A percentile compares a stretch with the other conserved stretches of the same genome.
Evolutionary conservation across 2,113 vertebrate species (phyloP).

Genomic region (Nyctereutes procyonoides): DNA sequence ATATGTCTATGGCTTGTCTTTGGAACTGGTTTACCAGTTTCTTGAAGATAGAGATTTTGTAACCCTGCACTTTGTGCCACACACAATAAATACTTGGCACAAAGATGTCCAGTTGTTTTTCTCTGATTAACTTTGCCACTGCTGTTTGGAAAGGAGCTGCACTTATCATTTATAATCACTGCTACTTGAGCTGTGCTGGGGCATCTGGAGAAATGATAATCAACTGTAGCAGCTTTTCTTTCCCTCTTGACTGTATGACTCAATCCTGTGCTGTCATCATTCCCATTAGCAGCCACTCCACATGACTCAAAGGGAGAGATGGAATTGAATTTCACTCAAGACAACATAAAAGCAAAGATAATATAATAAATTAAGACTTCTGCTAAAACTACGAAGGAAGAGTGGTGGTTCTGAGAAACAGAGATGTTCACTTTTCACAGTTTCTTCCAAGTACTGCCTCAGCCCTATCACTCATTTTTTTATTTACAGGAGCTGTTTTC

Average conservation of each 20-base stretch:
- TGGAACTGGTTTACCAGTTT: neutral
- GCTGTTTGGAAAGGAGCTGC: neutral
- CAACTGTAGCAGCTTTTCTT: neutral
- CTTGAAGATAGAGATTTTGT: neutral
- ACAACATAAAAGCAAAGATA: conserved; percentile 14
- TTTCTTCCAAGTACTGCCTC: neutral
- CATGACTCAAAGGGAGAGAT: conserved; percentile 54
- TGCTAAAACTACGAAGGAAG: neutral
- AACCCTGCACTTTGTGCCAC: too few relatives aligned
- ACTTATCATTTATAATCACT: neutral
- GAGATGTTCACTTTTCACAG: neutral
- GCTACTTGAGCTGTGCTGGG: neutral
- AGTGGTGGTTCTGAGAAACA: neutral
- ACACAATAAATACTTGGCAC: neutral
- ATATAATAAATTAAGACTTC: conserved; percentile 3
- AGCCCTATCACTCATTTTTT: neutral
- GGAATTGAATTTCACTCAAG: conserved; percentile 32
- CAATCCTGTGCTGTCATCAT: conserved; percentile 29
- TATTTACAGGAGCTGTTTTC: conserved; percentile 6
- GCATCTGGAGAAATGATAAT: conserved; percentile 54
- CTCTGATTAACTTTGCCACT: neutral
- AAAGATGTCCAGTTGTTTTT: neutral
- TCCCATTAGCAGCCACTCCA: conserved; percentile 28
- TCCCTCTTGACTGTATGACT: conserved; percentile 42
- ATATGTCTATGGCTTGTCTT: neutral